These are phyloP conservation scores for Bursaphelenchus okinawaensis DNA, from an alignment of 2,888 invertebrate genomes.

Conservation along the genomic window DNA sequence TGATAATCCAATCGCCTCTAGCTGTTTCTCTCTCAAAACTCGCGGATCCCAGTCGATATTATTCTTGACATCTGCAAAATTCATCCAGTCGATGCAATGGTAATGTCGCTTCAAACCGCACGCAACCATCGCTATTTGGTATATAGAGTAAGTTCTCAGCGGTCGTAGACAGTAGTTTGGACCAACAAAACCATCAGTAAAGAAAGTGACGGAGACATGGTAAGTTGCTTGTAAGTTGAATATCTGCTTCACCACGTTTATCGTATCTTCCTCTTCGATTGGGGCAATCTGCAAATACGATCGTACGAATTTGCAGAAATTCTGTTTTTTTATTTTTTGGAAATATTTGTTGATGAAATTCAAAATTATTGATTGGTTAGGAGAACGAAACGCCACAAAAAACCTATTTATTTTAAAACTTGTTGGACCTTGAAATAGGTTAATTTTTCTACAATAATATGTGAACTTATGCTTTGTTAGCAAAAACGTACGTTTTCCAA, in stretches of 20 bases:
- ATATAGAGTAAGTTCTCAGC: neutral
- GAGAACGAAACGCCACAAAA: no score
- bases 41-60: neutral
- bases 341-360: no score
- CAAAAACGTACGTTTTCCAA: neutral
- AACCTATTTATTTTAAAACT: no score
- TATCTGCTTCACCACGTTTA: neutral
- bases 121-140: neutral
- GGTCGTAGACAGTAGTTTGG: neutral
- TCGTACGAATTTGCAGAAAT: no score
- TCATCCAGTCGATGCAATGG: neutral
- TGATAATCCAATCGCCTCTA: neutral
- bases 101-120: neutral
- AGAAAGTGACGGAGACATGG: neutral
- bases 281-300: neutral
- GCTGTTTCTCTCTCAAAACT: neutral
- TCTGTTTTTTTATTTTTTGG: no score
- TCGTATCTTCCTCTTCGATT: neutral
- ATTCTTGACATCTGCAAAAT: neutral
- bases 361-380: no score
- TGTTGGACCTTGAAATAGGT: no score
- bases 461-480: neutral
- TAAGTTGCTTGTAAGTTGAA: neutral
- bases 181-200: neutral
- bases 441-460: neutral